Conservation (phyloP, 2,888 invertebrate species). For the Heliconius erato region DNA sequence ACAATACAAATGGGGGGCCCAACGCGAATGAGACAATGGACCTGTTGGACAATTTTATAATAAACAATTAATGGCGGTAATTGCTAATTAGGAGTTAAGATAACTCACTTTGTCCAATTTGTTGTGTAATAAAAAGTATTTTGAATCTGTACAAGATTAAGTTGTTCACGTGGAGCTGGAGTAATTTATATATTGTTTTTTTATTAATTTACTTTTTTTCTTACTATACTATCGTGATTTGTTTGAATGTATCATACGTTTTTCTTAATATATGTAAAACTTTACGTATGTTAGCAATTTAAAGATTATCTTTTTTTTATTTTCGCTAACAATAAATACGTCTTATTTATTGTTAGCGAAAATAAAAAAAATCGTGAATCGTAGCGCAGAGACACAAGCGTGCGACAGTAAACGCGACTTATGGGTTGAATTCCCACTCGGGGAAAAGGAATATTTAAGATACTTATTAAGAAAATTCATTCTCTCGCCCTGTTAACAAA, state of each 20-base stretch:
- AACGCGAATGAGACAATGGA: slow-evolving; percentile 39
- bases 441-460: too few species aligned
- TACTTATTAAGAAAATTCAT: too few species aligned
- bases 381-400: too few species aligned
- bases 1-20: slow-evolving; percentile 64
- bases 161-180: not conserved
- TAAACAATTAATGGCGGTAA: slow-evolving; percentile 46
- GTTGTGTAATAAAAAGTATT: slow-evolving; percentile 29
- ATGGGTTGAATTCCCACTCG: too few species aligned
- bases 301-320: too few species aligned
- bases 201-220: too few species aligned
- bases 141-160: slow-evolving; percentile 10
- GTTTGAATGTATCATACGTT: slow-evolving; percentile 1
- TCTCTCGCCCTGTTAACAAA: too few species aligned
- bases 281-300: not conserved
- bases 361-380: too few species aligned
- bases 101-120: slow-evolving; percentile 37
- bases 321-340: too few species aligned
- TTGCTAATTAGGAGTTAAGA: slow-evolving; percentile 41
- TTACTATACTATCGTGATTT: not conserved
- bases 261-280: not conserved
- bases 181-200: not conserved
- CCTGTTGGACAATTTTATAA: slow-evolving; percentile 45
- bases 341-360: too few species aligned
- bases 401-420: too few species aligned